Conservation (phyloP, 2,888 invertebrate species). For the Cosmia pyralina region DNA sequence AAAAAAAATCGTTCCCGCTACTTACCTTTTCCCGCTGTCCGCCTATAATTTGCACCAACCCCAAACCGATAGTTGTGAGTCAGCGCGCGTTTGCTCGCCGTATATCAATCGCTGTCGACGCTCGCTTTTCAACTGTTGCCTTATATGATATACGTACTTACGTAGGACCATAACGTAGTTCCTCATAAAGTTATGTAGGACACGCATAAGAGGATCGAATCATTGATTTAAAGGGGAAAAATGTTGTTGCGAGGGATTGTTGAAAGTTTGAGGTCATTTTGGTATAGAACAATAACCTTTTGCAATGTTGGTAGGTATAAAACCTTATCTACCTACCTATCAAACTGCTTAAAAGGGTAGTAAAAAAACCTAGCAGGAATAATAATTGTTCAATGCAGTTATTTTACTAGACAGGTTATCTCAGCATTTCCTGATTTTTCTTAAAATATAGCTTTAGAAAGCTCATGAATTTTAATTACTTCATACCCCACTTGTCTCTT, state of each 20-base stretch:
- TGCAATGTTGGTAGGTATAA: not conserved
- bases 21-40: conserved; percentile 25
- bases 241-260: not conserved
- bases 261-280: not conserved
- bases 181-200: conserved; percentile 42
- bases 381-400: not conserved
- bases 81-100: conserved; percentile 86
- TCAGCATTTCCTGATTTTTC: not conserved
- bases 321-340: not conserved
- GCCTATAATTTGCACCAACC: conserved; percentile 65
- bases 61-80: conserved; percentile 84
- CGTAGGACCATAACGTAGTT: conserved; percentile 42
- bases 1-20: conserved; percentile 7
- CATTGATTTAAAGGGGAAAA: conserved; percentile 18
- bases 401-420: not conserved
- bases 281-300: no score
- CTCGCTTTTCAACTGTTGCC: conserved; percentile 78
- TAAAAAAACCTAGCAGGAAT: not conserved
- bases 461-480: conserved; percentile 6
- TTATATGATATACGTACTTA: conserved; percentile 59
- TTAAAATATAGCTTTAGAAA: not conserved
- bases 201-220: conserved; percentile 23
- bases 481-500: not conserved
- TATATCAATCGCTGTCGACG: conserved; percentile 89
- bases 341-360: not conserved